These are phyloP conservation scores for Centruroides sculpturatus DNA, from an alignment of 1,140 invertebrate genomes.

Conservation along the genomic window DNA sequence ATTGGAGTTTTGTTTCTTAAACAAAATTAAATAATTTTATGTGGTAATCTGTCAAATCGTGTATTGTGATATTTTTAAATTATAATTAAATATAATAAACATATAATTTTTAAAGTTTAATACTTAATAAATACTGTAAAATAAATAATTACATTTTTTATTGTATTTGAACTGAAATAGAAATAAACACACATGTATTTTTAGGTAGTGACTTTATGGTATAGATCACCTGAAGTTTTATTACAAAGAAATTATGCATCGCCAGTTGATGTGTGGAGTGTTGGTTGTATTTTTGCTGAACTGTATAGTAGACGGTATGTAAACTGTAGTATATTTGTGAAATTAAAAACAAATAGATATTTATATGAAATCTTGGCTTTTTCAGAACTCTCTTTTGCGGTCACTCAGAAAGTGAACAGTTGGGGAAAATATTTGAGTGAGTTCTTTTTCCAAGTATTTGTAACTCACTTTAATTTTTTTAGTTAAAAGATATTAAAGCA, in stretches of 20 bases:
- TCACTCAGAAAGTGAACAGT: slow-evolving; percentile 68
- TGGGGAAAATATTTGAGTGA: slow-evolving; percentile 78
- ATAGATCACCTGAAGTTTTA: slow-evolving; percentile 86
- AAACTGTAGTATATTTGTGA: background rate
- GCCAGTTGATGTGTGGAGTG: slow-evolving; percentile 92
- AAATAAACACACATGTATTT: slow-evolving; percentile 34
- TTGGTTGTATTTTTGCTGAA: slow-evolving; percentile 89
- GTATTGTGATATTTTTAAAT: background rate
- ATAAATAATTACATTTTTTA: too few relatives aligned
- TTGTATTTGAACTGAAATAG: too few relatives aligned
- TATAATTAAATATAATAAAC: too few relatives aligned
- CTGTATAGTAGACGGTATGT: slow-evolving; percentile 44
- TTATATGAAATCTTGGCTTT: slow-evolving; percentile 20
- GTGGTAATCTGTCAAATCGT: too few relatives aligned
- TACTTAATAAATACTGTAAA: too few relatives aligned
- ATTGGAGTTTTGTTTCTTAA: slow-evolving; percentile 50
- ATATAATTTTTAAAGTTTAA: too few relatives aligned
- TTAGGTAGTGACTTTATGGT: slow-evolving; percentile 97
- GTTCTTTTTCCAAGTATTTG: slow-evolving; percentile 20
- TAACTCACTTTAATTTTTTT: too few relatives aligned
- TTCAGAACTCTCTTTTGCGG: slow-evolving; percentile 57
- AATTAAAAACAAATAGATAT: background rate
- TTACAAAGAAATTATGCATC: slow-evolving; percentile 75
- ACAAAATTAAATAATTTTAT: too few relatives aligned
- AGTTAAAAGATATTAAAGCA: too few relatives aligned